These are phyloP conservation scores for Parascotia fuliginaria DNA, from an alignment of 2,888 invertebrate species.

Conservation along the genomic window DNA sequence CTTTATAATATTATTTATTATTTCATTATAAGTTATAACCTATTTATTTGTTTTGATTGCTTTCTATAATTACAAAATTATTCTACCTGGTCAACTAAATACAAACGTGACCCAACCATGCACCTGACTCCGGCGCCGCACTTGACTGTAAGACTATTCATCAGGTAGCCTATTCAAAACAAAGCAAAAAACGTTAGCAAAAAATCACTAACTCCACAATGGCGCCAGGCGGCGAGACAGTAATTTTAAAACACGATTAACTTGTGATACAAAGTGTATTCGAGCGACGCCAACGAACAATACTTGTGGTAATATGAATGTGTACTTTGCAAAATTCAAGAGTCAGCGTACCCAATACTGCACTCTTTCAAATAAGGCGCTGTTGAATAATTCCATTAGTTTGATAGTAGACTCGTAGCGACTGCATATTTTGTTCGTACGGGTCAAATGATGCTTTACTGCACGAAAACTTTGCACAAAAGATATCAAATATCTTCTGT, in stretches of 20 bases:
- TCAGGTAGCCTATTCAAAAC: slow-evolving; percentile 22
- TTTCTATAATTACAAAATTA: too few species aligned
- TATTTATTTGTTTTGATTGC: too few species aligned
- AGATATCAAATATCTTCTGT: too few species aligned
- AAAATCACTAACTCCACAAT: slow-evolving; percentile 14
- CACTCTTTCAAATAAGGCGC: slow-evolving; percentile 24
- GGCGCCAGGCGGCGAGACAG: slow-evolving; percentile 8
- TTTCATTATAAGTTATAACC: too few species aligned
- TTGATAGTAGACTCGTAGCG: slow-evolving; percentile 25
- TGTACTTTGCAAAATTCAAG: slow-evolving; percentile 14
- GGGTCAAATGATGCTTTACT: not conserved
- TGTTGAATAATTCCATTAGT: slow-evolving; percentile 34
- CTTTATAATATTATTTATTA: too few species aligned
- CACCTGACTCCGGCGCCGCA: slow-evolving; percentile 2
- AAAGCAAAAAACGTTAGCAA: slow-evolving; percentile 25
- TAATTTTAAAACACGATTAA: not conserved
- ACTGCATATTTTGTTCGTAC: slow-evolving; percentile 4
- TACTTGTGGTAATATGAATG: slow-evolving; percentile 19
- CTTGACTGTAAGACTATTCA: slow-evolving; percentile 14
- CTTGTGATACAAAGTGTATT: slow-evolving; percentile 14
- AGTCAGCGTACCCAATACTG: slow-evolving; percentile 25
- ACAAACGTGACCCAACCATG: not conserved
- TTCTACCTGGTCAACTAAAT: too few species aligned
- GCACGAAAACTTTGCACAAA: slow-evolving; percentile 2
- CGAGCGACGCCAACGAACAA: slow-evolving; percentile 2